Percentiles rank a stretch among this genome's conserved stretches.
Evolutionary conservation across 2,888 invertebrate genomes (phyloP).

Genomic region (Cryptus viduatorius): DNA sequence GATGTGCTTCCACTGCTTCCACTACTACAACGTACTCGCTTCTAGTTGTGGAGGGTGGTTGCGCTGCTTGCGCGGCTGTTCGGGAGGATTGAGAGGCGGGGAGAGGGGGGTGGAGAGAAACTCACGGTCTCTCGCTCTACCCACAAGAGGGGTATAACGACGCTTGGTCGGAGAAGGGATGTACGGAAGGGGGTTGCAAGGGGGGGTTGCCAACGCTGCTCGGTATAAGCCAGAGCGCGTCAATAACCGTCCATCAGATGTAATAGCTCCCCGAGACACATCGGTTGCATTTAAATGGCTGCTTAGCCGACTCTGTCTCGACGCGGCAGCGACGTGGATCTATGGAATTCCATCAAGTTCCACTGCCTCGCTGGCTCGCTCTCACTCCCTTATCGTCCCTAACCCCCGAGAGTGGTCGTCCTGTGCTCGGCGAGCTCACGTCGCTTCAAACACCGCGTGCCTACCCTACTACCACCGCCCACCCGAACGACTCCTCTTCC

Average conservation of each 20-base stretch:
- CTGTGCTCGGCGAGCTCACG: conserved; percentile 76
- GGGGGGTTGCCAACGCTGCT: conserved; percentile 76
- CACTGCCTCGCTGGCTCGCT: conserved; percentile 69
- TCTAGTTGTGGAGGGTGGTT: conserved; percentile 59
- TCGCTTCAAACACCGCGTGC: conserved; percentile 66
- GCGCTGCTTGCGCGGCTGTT: conserved; percentile 62
- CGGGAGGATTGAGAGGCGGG: conserved; percentile 51
- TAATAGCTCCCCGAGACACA: conserved; percentile 85
- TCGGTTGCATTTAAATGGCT: conserved; percentile 85
- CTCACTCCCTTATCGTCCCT: conserved; percentile 83
- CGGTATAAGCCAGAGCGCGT: conserved; percentile 84
- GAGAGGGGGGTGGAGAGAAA: conserved; percentile 34
- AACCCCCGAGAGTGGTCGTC: conserved; percentile 80
- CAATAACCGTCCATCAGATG: conserved; percentile 85
- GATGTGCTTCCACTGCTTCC: conserved; percentile 58
- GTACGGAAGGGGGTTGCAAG: conserved; percentile 53
- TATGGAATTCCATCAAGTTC: conserved; percentile 85
- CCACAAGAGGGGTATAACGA: conserved; percentile 63
- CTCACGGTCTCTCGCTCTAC: conserved; percentile 62
- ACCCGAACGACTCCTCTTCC: conserved; percentile 44
- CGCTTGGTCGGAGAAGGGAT: conserved; percentile 55
- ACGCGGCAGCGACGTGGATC: conserved; percentile 83
- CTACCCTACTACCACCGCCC: conserved; percentile 67
- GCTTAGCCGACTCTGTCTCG: conserved; percentile 85
- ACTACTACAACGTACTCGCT: conserved; percentile 28